Evolutionary conservation across 2,113 vertebrate species (phyloP), one percentile per base, ranked within the genome.

Genomic region (Terrapene triunguis): DNA sequence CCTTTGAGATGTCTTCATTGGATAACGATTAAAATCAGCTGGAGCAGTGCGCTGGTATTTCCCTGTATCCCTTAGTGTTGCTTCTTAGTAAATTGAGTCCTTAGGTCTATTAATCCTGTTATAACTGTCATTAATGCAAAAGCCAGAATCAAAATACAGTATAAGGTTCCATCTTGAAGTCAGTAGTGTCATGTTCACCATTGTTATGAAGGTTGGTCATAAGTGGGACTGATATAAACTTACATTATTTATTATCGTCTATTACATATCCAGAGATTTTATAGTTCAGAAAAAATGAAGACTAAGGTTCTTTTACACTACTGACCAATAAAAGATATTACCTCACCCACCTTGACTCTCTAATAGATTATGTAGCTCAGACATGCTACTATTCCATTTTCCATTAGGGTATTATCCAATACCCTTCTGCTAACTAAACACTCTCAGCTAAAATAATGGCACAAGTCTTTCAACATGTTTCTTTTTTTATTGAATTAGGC

Each of bases 21-120:
- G 91, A 91, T 97, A 96, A 88, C 89, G 93, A 92, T 97, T 96
- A 96, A 96, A 96, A 90, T 96, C 88, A 97, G 89, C 83, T 82
- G 85, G 76, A 96, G 74, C 85, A 91, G 81, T 48, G 47, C 69
- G 65, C 85, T 88, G 54, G 55, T 54, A 54, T 54, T 54, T 54
- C 53, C 53, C 51, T 53, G 6, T 53, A 53, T 53, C 19, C 51
- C 53, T 94, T 96, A 91, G 85, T 69, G 62, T 94, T 94, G 85
- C 76, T 95, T 69, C 83, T 92, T 81, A 94, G 91, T 96, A 59
- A 74, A 84, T 96, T 85, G 14, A 97, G 72, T 95, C 84, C 92
- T 95, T 95, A 93, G 85, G 53, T 48, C 87, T 89, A 48, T 95
- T 95, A 95, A 90, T 97, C 82, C 53, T 96, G 89, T 83, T 96